phyloP scores from a whole-genome alignment of 2,113 vertebrate species.

The Otus sunia region DNA sequence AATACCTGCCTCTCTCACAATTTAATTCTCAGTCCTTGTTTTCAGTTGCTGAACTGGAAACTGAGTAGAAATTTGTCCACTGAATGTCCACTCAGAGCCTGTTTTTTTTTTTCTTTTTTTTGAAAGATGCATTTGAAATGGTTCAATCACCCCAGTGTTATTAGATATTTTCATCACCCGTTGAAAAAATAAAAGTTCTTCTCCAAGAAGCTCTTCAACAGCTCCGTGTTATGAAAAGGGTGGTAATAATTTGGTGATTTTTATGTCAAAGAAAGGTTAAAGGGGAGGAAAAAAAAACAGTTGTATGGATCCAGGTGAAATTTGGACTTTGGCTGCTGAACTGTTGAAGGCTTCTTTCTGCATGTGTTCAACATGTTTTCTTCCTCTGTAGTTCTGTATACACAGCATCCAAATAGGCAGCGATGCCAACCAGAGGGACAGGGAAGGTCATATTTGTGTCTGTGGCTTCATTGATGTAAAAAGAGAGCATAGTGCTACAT shows the following conservation, averaged over 20 bases:
- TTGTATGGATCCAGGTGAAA: background rate
- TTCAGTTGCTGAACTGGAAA: background rate
- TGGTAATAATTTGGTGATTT: background rate
- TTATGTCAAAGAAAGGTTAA: background rate
- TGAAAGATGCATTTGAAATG: background rate
- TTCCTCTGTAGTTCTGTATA: background rate
- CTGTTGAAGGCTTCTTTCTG: background rate
- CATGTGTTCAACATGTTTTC: fast-evolving
- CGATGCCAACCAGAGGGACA: background rate
- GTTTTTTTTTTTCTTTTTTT: background rate
- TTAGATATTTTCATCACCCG: background rate
- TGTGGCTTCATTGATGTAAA: background rate
- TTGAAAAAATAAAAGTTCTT: background rate
- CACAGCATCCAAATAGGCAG: background rate
- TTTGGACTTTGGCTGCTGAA: background rate
- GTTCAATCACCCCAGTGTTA: background rate
- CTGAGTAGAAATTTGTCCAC: background rate
- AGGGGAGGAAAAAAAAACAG: fast-evolving
- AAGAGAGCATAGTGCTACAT: background rate
- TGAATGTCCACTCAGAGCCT: background rate
- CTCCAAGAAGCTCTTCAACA: background rate
- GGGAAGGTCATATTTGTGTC: background rate
- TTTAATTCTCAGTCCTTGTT: background rate
- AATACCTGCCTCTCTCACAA: background rate
- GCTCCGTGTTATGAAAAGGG: background rate